phyloP scores from a whole-genome alignment of 2,797 vertebrate genomes.

The Acipenser oxyrinchus region DNA sequence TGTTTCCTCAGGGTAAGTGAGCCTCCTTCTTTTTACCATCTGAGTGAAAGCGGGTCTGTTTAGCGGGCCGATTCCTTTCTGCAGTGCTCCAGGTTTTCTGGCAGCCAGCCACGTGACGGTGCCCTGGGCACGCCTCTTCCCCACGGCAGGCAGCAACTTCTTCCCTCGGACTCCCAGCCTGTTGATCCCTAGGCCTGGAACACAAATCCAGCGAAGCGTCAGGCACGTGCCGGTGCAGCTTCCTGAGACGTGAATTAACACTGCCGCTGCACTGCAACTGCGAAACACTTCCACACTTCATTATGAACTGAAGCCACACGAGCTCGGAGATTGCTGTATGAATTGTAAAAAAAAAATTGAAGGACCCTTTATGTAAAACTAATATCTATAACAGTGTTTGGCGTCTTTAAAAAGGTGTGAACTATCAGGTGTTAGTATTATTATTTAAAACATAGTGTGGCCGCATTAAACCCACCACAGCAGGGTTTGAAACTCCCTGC shows the following conservation, averaged over 20 bases:
- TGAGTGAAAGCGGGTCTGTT: conserved; percentile 60
- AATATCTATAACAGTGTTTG: too few relatives aligned
- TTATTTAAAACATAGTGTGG: too few relatives aligned
- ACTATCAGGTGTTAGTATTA: too few relatives aligned
- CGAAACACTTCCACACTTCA: too few relatives aligned
- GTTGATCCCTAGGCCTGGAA: conserved; percentile 60
- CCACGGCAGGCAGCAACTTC: conserved; percentile 42
- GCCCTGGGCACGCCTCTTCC: conserved; percentile 70
- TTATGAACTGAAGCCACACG: too few relatives aligned
- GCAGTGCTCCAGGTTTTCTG: conserved; percentile 58
- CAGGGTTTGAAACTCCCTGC: too few relatives aligned
- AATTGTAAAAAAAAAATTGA: not conserved
- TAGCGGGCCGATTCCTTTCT: conserved; percentile 68
- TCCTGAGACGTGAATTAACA: not conserved
- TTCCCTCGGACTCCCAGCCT: conserved; percentile 53
- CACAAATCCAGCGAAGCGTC: not conserved
- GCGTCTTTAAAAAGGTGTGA: too few relatives aligned
- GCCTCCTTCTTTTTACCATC: conserved; percentile 27
- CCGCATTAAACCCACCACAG: too few relatives aligned
- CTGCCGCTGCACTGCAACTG: too few relatives aligned
- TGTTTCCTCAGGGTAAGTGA: not conserved
- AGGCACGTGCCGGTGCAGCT: not conserved
- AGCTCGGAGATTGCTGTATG: not conserved
- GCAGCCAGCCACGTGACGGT: conserved; percentile 85
- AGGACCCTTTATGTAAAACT: too few relatives aligned